phyloP scores from a whole-genome alignment of 2,113 vertebrate genomes.

The Phaethornis superciliosus region DNA sequence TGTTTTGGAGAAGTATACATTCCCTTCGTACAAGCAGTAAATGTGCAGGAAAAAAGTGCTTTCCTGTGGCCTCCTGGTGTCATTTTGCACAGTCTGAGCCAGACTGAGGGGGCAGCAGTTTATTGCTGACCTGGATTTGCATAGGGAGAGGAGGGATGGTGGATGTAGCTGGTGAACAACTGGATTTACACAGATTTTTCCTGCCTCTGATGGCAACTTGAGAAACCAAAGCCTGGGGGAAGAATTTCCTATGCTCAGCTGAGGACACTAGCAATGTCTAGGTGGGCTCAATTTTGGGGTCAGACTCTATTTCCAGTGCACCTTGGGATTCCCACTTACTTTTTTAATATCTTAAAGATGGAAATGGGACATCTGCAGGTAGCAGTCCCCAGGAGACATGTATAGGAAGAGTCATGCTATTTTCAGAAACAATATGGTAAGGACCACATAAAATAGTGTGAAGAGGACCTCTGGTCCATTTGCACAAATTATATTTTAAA shows the following conservation, averaged over 20 bases:
- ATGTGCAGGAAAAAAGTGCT: background rate
- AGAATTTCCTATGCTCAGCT: background rate
- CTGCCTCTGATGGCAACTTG: background rate
- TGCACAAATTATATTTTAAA: background rate
- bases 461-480: background rate
- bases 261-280: rapidly evolving
- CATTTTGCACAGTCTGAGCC: rapidly evolving
- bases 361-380: background rate
- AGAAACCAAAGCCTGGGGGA: background rate
- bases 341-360: background rate
- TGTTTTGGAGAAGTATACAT: background rate
- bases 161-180: rapidly evolving
- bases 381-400: background rate
- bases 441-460: background rate
- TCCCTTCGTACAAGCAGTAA: background rate
- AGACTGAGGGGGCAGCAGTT: background rate
- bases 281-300: background rate
- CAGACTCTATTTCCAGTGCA: background rate
- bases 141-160: background rate
- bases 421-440: background rate
- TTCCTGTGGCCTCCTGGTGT: background rate
- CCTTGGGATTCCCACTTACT: background rate
- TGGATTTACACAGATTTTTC: background rate
- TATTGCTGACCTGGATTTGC: background rate
- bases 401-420: background rate